Conservation (phyloP, 2,113 vertebrate species). For the Rhipidura dahli region DNA sequence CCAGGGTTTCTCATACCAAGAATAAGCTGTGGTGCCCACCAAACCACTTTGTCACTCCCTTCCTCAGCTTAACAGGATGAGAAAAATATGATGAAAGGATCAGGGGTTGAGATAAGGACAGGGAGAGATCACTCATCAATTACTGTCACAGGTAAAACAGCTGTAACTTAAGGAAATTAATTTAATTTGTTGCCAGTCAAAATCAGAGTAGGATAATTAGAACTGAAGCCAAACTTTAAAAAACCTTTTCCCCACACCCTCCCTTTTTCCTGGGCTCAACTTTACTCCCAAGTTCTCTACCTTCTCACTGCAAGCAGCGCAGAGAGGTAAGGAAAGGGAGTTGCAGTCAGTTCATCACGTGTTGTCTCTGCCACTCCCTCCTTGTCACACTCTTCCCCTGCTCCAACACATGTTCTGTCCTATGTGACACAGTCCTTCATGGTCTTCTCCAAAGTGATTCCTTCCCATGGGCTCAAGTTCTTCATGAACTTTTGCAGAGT, state of each 20-base stretch:
- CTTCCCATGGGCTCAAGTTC: background rate
- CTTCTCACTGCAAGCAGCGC: background rate
- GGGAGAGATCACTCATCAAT: background rate
- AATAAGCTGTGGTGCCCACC: background rate
- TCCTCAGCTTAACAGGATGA: background rate
- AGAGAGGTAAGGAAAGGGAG: background rate
- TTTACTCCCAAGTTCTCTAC: background rate
- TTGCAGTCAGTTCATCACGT: background rate
- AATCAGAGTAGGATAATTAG: background rate
- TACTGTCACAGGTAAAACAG: background rate
- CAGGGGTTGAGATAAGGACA: background rate
- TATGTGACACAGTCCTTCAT: background rate
- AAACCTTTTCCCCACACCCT: background rate
- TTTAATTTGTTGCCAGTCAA: background rate
- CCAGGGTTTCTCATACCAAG: background rate
- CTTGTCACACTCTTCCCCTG: background rate
- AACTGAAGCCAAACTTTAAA: background rate
- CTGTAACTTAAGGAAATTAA: background rate
- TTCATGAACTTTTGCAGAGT: background rate
- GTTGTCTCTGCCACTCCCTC: background rate
- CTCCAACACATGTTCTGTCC: background rate
- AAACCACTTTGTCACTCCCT: background rate
- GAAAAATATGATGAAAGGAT: background rate
- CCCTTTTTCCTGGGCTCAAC: background rate
- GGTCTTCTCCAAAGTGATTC: background rate